These are phyloP conservation scores for Brachystomella parvula DNA, from an alignment of 1,140 invertebrate genomes.

Conservation along the genomic window DNA sequence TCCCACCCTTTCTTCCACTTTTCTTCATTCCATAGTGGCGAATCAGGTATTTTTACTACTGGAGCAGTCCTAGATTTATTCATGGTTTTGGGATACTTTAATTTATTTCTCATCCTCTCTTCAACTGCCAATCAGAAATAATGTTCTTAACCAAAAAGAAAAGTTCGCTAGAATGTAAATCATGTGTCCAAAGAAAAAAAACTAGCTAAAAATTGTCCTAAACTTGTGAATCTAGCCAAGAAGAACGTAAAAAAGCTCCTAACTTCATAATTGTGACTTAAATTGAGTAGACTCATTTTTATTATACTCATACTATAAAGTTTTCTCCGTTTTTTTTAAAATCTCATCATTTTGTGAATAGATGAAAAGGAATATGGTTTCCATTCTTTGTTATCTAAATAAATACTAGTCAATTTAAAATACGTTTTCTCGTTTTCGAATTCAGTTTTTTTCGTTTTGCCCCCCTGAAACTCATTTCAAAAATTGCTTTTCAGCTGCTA, in stretches of 20 bases:
- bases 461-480: too few species aligned
- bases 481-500: too few species aligned
- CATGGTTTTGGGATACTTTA: slow-evolving; percentile 5
- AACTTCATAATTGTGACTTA: neutral
- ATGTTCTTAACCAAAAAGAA: neutral
- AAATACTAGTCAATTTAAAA: neutral
- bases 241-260: neutral
- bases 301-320: too few species aligned
- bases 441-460: too few species aligned
- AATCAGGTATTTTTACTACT: neutral
- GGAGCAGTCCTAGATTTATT: neutral
- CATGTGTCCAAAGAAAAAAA: slow-evolving; percentile 7
- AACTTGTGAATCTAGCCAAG: neutral
- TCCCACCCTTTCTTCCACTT: neutral
- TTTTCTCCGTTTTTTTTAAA: too few species aligned
- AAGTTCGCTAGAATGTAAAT: neutral
- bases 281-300: too few species aligned
- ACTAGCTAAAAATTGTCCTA: too few species aligned
- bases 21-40: too few species aligned
- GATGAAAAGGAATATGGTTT: neutral
- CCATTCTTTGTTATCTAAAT: neutral
- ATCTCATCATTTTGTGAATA: neutral
- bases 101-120: too few species aligned
- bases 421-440: too few species aligned
- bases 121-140: too few species aligned